Conservation (phyloP, 2,113 vertebrate genomes). For the Gymnobelideus leadbeateri region DNA sequence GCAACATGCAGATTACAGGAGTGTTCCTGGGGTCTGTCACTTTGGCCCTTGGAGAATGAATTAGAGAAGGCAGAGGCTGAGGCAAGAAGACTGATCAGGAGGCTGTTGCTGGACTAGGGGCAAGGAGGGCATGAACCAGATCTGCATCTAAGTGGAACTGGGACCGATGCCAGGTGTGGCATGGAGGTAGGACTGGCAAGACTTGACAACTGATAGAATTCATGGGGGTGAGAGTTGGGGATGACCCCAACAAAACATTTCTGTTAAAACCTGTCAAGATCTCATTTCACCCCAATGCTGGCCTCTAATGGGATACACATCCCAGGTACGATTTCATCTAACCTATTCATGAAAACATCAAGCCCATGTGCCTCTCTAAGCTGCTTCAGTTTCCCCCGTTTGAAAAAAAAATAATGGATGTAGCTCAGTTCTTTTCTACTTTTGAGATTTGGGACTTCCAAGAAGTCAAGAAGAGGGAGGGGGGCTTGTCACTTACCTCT, state of each 20-base stretch:
- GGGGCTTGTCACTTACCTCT: background rate
- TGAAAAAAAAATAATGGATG: background rate
- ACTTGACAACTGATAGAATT: background rate
- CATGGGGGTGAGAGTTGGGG: background rate
- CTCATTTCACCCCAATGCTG: background rate
- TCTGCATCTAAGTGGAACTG: background rate
- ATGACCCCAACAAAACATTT: background rate
- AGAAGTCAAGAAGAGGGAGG: too few relatives aligned
- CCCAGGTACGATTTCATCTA: background rate
- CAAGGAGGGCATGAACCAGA: background rate
- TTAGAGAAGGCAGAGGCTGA: background rate
- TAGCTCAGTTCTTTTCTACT: background rate
- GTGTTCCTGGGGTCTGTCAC: background rate
- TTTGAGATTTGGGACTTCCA: background rate
- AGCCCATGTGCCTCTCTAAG: background rate
- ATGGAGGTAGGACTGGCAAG: background rate
- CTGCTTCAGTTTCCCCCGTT: background rate
- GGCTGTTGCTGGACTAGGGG: background rate
- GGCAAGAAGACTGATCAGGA: background rate
- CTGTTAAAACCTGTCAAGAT: background rate
- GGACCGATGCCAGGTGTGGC: background rate
- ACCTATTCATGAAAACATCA: background rate
- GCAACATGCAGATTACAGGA: background rate
- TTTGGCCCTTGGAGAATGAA: background rate
- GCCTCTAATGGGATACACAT: background rate